Evolutionary conservation across 2,113 vertebrate species (phyloP).

Genomic region (Chamaetylas fuelleborni): DNA sequence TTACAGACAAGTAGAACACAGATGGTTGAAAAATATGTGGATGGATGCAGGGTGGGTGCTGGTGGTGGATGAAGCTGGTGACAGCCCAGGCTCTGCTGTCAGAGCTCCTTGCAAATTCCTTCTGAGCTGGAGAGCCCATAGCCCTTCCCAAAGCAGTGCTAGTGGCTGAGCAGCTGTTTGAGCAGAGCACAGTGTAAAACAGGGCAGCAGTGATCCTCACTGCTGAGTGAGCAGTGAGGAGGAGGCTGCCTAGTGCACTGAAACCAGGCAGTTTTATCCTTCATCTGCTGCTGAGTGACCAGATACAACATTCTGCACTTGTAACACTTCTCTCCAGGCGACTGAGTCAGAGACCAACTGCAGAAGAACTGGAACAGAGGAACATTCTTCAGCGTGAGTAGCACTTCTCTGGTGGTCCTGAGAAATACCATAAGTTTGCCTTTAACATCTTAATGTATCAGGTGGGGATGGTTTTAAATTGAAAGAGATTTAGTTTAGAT

Average conservation of each 20-base stretch:
- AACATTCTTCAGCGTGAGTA: slow-evolving; percentile 96
- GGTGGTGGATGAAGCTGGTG: not conserved
- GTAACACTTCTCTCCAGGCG: slow-evolving; percentile 73
- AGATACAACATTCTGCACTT: not conserved
- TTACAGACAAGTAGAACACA: not conserved
- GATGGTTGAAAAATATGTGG: not conserved
- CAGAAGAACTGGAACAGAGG: slow-evolving; percentile 95
- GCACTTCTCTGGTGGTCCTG: not conserved
- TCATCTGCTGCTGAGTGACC: not conserved
- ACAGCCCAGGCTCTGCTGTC: not conserved
- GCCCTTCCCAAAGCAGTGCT: not conserved
- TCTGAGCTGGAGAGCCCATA: not conserved
- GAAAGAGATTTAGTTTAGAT: not conserved
- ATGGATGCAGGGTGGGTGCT: not conserved
- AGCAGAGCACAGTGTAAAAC: not conserved
- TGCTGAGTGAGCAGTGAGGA: not conserved
- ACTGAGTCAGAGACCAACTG: slow-evolving; percentile 93
- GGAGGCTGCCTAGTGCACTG: not conserved
- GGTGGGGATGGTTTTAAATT: not conserved
- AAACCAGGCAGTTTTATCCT: not conserved
- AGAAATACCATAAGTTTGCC: not conserved
- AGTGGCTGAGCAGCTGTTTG: not conserved
- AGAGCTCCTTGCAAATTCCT: not conserved
- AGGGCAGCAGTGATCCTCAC: not conserved
- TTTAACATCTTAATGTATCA: not conserved